Base-by-base conservation (phyloP, 1,140 invertebrate species). In the Metaphire vulgaris region DNA sequence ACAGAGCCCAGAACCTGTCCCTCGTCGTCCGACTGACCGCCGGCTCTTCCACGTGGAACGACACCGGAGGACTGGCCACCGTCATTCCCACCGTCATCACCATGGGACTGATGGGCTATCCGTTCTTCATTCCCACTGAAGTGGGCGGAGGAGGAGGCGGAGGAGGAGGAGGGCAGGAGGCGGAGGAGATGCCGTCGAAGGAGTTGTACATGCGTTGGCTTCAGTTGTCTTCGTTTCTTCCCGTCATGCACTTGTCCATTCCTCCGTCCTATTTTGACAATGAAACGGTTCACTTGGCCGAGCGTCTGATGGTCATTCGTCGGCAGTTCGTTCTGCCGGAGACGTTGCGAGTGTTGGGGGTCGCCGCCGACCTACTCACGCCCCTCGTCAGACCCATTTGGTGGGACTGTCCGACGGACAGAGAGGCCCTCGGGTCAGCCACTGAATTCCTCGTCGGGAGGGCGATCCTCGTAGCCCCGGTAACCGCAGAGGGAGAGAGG, bases 191-290 rank as follows among this genome's bases (percentile, higher is more conserved):
- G 21, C 92, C 93, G 0, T 89, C 89, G 1, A 90, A 91, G 78
- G 92, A 97, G 83, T 86, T 97, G 26, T 96, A 92, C 81, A 90
- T 97, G 69, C 87, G 95, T 79, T 98, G 95, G 95, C 85, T 95
- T 28, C 92, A 96, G 85, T 90, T 86, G 1, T 94, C 92, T 78
- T 88, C 91, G 0, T 96, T 96, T 81, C 90, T 98, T 89, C 93
- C 95, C 0, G 88, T 89, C 0, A 88, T 97, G 81, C 94, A 98
- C 85, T 95, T 93, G 83, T 96, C 94, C 1, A 91, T 90, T 78
- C 89, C 91, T 0, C 95, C 95, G 0, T 97, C 93, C 93, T 89
- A 92, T 73, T 96, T 90, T 84, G 92, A 93, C 80, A 81, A 89
- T 1, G 89, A 93, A 85, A 90, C 86, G 1, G 78, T 92, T 1